Evolutionary conservation across 92 coral and sea anemone genomes (phyloP).

Genomic region (Siderastrea siderea): DNA sequence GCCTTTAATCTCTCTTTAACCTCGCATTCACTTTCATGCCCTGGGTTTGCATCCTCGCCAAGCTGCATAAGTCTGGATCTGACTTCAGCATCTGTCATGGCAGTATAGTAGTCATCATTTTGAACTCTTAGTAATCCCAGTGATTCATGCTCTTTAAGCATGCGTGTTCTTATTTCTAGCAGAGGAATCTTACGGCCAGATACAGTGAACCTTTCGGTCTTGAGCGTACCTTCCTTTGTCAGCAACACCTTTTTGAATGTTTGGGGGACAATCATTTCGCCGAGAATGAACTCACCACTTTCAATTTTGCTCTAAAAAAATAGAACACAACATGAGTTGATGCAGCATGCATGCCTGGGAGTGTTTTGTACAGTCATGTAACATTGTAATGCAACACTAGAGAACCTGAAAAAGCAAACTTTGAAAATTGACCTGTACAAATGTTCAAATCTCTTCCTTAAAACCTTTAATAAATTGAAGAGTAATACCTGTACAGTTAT

Average conservation of each 20-base stretch:
- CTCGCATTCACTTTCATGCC: conserved; percentile 26
- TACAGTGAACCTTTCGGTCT: too few species aligned
- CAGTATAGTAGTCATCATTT: conserved; percentile 8
- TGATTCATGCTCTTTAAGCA: conserved; percentile 17
- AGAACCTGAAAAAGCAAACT: background rate
- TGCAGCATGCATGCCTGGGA: too few species aligned
- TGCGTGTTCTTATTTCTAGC: conserved; percentile 8
- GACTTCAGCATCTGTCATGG: conserved; percentile 13
- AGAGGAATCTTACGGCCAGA: conserved; percentile 32
- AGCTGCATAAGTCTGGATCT: conserved; percentile 6
- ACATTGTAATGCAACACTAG: too few species aligned
- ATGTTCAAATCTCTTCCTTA: background rate
- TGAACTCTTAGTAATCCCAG: conserved; percentile 15
- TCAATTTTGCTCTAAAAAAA: background rate
- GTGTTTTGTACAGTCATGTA: too few species aligned
- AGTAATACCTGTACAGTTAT: background rate
- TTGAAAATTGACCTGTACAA: background rate
- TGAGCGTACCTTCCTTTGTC: too few species aligned
- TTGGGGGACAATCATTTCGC: conserved; percentile 19
- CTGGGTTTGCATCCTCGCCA: conserved; percentile 29
- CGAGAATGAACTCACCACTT: background rate
- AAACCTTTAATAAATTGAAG: background rate
- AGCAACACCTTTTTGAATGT: too few species aligned
- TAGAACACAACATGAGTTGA: background rate
- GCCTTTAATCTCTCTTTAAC: too few species aligned